Evolutionary conservation across 2,113 vertebrate genomes (phyloP), one percentile per base, ranked within the genome.

Genomic region (Cephalopholis sonnerati): DNA sequence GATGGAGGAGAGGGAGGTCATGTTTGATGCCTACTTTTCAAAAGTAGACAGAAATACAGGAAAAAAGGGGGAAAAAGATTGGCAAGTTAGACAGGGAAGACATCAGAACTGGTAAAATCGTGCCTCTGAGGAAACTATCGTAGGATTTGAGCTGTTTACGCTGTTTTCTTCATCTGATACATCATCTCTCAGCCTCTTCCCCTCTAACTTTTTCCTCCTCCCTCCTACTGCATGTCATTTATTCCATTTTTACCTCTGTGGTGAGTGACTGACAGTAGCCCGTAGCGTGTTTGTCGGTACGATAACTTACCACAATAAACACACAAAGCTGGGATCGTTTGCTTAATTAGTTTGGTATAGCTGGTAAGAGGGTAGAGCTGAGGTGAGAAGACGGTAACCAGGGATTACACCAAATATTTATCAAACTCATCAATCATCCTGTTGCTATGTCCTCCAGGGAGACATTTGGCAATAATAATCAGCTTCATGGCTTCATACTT

Each of bases 401-500:
- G 66, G 80, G 57, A 92, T 93, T 85, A 87, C 39, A 13, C 82
- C 87, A 86, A 93, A 93, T 91, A 93, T 93, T 93, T 93, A 90
- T 79, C n/a, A 68, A 84, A 74, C 65, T 84, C 82, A 83, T 89
- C 79, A 77, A 73, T 88, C 87, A 90, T 63, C 62, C 78, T 18
- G 83, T 93, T 92, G 85, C 88, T 86, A 90, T 80, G 87, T 89
- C 85, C 72, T 89, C 73, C 72, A 84, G 76, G 76, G 55, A 89
- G 70, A 88, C 74, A 29, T 82, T 82, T 74, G 44, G 69, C 65
- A 73, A 64, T 62, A 55, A 84, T 63, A 55, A 83, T 84, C 74
- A 63, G 24, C 69, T 68, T 74, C 70, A 18, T 50, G 48, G 44
- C 66, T 62, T 57, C 65, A 25, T 17, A n/a, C 29, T 54, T 32